Conservation (phyloP, 2,113 vertebrate species). For the Pedetes capensis region DNA sequence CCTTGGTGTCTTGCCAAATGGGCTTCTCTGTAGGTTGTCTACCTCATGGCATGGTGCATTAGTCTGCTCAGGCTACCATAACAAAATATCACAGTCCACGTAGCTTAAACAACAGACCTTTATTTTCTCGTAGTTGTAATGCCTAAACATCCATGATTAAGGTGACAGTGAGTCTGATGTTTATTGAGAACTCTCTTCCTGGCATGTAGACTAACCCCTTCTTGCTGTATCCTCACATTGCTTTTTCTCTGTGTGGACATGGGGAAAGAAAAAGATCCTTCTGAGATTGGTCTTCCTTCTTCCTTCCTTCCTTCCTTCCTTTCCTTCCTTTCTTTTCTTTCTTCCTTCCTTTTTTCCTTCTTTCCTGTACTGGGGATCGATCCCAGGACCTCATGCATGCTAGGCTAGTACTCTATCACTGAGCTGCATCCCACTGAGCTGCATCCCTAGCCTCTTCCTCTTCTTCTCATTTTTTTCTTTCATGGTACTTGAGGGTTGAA, state of each 20-base stretch:
- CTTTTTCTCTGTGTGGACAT: background rate
- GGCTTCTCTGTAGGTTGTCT: background rate
- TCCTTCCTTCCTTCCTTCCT: background rate
- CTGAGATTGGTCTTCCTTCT: background rate
- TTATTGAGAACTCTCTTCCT: background rate
- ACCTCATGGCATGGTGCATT: background rate
- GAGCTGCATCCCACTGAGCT: background rate
- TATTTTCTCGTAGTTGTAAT: background rate
- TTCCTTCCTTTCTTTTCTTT: background rate
- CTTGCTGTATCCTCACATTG: background rate
- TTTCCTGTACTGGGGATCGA: background rate
- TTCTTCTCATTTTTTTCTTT: background rate
- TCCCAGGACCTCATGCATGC: background rate
- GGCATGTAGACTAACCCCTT: background rate
- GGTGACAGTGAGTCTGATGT: background rate
- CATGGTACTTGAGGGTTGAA: too few relatives aligned
- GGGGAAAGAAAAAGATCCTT: background rate
- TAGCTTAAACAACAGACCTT: background rate
- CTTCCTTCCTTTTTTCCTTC: background rate
- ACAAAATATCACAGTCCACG: background rate
- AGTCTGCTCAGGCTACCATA: background rate
- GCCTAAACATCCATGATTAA: background rate
- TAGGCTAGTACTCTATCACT: background rate
- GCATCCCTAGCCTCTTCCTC: background rate
- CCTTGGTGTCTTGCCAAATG: background rate